Evolutionary conservation across 2,888 invertebrate species (phyloP).

Genomic region (Pterostichus niger): DNA sequence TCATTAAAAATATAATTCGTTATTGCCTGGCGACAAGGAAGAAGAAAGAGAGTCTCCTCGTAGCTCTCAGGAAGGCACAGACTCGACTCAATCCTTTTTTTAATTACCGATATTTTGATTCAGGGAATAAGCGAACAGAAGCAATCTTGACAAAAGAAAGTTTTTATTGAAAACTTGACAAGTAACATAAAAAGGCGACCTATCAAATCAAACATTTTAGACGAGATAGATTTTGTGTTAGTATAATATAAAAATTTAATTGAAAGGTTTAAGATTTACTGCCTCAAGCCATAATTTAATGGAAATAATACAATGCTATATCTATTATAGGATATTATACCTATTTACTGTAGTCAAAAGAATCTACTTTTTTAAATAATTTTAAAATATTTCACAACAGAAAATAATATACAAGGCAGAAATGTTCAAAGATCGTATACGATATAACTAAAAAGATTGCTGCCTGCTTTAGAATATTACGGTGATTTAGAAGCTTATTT

Average conservation of each 20-base stretch:
- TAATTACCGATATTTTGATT: conserved; percentile 38
- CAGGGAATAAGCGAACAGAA: conserved; percentile 19
- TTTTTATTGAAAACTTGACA: not conserved
- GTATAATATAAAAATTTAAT: too few species aligned
- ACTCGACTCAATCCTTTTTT: conserved; percentile 30
- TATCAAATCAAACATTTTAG: too few species aligned
- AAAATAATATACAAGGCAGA: too few species aligned
- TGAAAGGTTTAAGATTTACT: too few species aligned
- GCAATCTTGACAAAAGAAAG: conserved; percentile 8
- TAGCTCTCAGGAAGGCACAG: not conserved
- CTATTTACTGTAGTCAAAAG: too few species aligned
- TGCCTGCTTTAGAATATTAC: not conserved
- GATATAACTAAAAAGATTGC: too few species aligned
- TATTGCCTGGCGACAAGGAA: conserved; percentile 9
- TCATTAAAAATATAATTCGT: conserved; percentile 50
- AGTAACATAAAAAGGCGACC: not conserved
- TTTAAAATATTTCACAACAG: too few species aligned
- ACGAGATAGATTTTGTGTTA: not conserved
- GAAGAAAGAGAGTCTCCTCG: not conserved
- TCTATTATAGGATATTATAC: too few species aligned
- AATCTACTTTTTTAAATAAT: too few species aligned
- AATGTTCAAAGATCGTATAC: too few species aligned
- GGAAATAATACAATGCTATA: too few species aligned
- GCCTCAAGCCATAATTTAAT: too few species aligned
- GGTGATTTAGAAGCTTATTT: not conserved